Conservation (phyloP, 2,113 vertebrate genomes). For the Ariopsis seemanni region DNA sequence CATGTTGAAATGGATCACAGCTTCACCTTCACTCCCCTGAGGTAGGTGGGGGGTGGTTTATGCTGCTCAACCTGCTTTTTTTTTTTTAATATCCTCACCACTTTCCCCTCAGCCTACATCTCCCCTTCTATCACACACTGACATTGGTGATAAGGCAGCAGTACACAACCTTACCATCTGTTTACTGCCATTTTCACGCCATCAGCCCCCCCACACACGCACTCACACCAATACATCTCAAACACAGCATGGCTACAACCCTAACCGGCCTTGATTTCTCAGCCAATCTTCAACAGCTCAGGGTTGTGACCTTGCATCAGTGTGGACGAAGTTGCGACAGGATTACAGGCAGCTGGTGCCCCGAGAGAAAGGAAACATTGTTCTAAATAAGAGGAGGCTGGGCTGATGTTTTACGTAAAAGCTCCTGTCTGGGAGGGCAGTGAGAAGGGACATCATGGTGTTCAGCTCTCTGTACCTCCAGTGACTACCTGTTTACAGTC, state of each 20-base stretch:
- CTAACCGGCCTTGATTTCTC: neutral
- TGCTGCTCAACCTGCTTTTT: slow-evolving; percentile 1
- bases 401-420: slow-evolving; percentile 15
- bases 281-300: neutral
- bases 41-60: neutral
- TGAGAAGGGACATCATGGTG: neutral
- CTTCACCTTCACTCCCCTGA: neutral
- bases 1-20: slow-evolving; percentile 31
- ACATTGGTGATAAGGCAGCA: slow-evolving; percentile 50
- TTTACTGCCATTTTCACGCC: slow-evolving; percentile 61
- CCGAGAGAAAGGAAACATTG: slow-evolving; percentile 4
- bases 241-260: neutral
- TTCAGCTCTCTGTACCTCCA: slow-evolving; percentile 1
- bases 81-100: neutral
- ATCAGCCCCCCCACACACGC: slow-evolving; percentile 40
- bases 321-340: neutral
- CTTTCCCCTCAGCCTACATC: slow-evolving; percentile 15
- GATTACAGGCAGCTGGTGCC: neutral
- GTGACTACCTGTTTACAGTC: slow-evolving; percentile 34
- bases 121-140: slow-evolving; percentile 38
- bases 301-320: slow-evolving; percentile 24
- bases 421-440: neutral
- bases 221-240: neutral
- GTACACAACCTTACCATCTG: slow-evolving; percentile 64
- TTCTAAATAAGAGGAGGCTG: neutral